phyloP scores from a whole-genome alignment of 2,888 invertebrate species.

The Tethea ocularis region DNA sequence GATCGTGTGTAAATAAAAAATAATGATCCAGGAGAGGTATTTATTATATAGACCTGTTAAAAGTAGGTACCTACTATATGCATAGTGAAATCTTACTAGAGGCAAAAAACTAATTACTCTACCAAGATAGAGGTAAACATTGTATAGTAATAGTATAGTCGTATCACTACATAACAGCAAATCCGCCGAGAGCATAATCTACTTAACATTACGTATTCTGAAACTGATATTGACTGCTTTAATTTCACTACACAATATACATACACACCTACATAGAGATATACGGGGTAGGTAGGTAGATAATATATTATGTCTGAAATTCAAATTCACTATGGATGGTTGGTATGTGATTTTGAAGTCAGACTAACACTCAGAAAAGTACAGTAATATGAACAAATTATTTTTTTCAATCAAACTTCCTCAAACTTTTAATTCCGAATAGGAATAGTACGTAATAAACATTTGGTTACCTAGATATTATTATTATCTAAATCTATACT shows the following conservation, averaged over 20 bases:
- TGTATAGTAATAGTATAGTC: not conserved
- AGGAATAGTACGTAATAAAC: slow-evolving; percentile 36
- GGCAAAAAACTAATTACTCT: too few relatives aligned
- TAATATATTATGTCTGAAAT: too few relatives aligned
- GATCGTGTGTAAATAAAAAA: too few relatives aligned
- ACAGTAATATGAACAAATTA: not conserved
- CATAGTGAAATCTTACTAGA: too few relatives aligned
- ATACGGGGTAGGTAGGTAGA: too few relatives aligned
- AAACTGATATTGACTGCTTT: slow-evolving; percentile 5
- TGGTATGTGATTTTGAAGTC: too few relatives aligned
- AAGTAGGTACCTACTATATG: too few relatives aligned
- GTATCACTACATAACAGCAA: slow-evolving; percentile 3
- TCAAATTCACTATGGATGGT: too few relatives aligned
- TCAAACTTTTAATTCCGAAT: slow-evolving; percentile 29
- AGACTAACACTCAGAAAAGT: too few relatives aligned
- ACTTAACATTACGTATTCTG: slow-evolving; percentile 5
- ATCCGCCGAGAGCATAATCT: slow-evolving; percentile 3
- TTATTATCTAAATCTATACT: slow-evolving; percentile 18
- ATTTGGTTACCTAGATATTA: too few relatives aligned
- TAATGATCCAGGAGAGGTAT: too few relatives aligned
- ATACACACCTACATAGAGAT: not conserved
- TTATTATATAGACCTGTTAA: too few relatives aligned
- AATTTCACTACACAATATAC: not conserved
- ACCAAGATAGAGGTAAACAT: not conserved
- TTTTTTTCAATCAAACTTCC: not conserved